These are phyloP conservation scores for Acanthacorydalis orientalis DNA, from an alignment of 2,888 invertebrate genomes.

Conservation along the genomic window DNA sequence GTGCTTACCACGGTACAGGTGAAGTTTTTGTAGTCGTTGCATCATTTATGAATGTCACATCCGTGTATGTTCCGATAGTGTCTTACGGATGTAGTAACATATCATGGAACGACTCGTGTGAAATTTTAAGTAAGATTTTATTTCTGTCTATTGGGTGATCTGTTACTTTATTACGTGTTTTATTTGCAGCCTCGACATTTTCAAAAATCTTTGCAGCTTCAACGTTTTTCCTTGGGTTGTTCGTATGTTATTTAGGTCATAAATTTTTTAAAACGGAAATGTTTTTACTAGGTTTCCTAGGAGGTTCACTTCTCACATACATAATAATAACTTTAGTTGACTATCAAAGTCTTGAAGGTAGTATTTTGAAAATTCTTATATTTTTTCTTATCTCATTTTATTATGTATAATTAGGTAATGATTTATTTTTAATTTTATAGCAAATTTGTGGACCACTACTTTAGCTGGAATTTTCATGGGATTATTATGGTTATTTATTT, in stretches of 20 bases:
- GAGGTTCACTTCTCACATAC: conserved; percentile 37
- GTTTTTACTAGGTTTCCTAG: conserved; percentile 39
- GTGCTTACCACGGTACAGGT: conserved; percentile 43
- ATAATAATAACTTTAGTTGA: conserved; percentile 22
- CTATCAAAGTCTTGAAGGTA: conserved; percentile 10
- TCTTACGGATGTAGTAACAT: conserved; percentile 46
- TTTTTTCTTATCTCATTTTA: too few relatives aligned
- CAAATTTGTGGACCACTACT: conserved; percentile 29
- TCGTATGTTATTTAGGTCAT: conserved; percentile 46
- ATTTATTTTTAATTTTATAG: conserved; percentile 29
- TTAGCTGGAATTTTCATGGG: conserved; percentile 40
- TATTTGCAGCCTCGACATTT: conserved; percentile 26
- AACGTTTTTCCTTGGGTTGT: conserved; percentile 39
- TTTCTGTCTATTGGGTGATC: not conserved
- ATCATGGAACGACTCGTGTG: conserved; percentile 29
- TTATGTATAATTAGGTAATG: not conserved
- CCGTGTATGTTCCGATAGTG: conserved; percentile 49
- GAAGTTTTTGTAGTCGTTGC: conserved; percentile 41
- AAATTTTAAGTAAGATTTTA: conserved; percentile 31
- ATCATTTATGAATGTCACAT: conserved; percentile 24
- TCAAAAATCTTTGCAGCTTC: conserved; percentile 33
- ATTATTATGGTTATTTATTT: conserved; percentile 39
- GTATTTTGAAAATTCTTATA: not conserved
- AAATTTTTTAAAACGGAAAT: conserved; percentile 42
- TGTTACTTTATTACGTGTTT: not conserved